Evolutionary conservation across 2,888 invertebrate species (phyloP), one percentile per base, ranked within the genome.

Genomic region (Buathra laborator): DNA sequence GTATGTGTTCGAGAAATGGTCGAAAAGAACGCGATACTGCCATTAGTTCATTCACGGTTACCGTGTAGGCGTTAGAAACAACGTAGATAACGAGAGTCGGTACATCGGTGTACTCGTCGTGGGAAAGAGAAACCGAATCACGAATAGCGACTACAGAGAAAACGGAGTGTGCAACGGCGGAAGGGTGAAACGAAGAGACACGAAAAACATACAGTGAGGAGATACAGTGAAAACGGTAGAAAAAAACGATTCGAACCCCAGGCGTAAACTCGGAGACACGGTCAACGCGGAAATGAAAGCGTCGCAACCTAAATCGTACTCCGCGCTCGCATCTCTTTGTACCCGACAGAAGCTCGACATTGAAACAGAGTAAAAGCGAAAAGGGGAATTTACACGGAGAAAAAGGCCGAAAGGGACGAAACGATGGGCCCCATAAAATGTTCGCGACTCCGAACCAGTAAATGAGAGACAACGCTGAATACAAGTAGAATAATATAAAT

Each of bases 231-330:
- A 59, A 59, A 51, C 59, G 70, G 53, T 46, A 14, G 32, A 37
- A 80, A 79, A 12, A 67, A 7, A 43, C n/a, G 68, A 62, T 67
- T 51, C 44, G 51, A 53, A 46, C 14, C 5, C 32, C 32, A 72
- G 16, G 59, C 32, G 29, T 29, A 70, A 80, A 76, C 66, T 43
- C 75, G 4, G 56, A 84, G 71, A 76, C 59, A 76, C 62, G 59
- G 66, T 51, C 37, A 53, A 19, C 29, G 66, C 76, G 84, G 76
- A 80, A 76, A 76, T 84, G 80, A 80, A 66, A 80, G 76, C 72
- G 44, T 10, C 24, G 72, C 24, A 76, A 74, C 76, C 66, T 46
- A 84, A 84, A 71, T 71, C 59, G 48, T 24, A 78, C 12, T 19
- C 51, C 44, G 51, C 53, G 66, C 43, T 44, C 76, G 51, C 14